These are phyloP conservation scores for Vireo altiloquus DNA, from an alignment of 2,113 vertebrate genomes.

Conservation along the genomic window DNA sequence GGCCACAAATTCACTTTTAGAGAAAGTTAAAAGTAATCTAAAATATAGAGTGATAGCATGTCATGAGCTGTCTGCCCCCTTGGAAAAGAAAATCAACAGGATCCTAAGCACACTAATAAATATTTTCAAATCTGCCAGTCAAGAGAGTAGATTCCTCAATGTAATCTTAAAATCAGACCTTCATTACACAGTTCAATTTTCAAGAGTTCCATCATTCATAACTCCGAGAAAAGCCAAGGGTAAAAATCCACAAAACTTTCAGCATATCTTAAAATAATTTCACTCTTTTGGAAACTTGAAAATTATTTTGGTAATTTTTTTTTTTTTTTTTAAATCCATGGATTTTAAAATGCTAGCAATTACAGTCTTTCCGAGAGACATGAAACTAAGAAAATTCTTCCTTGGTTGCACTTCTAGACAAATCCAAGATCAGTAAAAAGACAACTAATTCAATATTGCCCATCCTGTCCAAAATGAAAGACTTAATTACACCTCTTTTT, in stretches of 20 bases:
- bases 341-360: background rate
- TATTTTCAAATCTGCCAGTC: background rate
- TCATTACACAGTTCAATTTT: background rate
- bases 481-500: background rate
- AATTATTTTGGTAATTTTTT: background rate
- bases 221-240: background rate
- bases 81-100: background rate
- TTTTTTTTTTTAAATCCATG: background rate
- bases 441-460: background rate
- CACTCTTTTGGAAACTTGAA: background rate
- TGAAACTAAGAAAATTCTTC: background rate
- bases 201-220: background rate
- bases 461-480: rapidly evolving
- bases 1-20: background rate
- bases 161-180: background rate
- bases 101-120: background rate
- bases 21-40: background rate
- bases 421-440: background rate
- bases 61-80: background rate
- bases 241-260: background rate
- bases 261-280: background rate
- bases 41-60: background rate
- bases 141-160: background rate
- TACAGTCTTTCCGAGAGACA: background rate
- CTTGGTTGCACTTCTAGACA: background rate